These are phyloP conservation scores for Cranoglanis bouderius DNA, from an alignment of 2,113 vertebrate genomes.

Conservation along the genomic window DNA sequence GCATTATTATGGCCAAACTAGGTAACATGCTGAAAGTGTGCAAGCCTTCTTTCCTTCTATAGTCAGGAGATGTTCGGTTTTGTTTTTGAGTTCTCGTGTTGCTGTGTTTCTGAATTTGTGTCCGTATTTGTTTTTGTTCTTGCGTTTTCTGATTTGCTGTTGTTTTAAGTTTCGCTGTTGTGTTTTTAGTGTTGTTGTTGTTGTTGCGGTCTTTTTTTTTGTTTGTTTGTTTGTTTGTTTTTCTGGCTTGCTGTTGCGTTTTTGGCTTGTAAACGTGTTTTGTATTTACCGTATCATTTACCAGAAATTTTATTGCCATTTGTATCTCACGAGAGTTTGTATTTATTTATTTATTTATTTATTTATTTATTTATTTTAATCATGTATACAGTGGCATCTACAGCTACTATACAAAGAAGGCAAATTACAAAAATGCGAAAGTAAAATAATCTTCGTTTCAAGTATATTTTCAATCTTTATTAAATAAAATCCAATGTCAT, in stretches of 20 bases:
- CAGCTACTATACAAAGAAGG: background rate
- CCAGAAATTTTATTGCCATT: background rate
- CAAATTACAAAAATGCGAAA: background rate
- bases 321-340: background rate
- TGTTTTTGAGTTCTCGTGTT: too few relatives aligned
- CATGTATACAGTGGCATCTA: background rate
- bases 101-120: background rate
- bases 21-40: background rate
- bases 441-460: conserved; percentile 22
- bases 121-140: background rate
- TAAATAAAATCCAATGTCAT: conserved; percentile 52
- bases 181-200: background rate
- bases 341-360: background rate
- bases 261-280: background rate
- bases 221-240: background rate
- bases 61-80: background rate
- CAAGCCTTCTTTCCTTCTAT: too few relatives aligned
- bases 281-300: background rate
- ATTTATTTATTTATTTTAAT: background rate
- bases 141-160: background rate
- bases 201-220: background rate
- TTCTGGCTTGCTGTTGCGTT: background rate
- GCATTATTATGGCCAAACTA: background rate
- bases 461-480: conserved; percentile 51
- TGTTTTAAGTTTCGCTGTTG: background rate